These are phyloP conservation scores for Drosophila orena DNA, from an alignment of 1,140 invertebrate species.

Conservation along the genomic window DNA sequence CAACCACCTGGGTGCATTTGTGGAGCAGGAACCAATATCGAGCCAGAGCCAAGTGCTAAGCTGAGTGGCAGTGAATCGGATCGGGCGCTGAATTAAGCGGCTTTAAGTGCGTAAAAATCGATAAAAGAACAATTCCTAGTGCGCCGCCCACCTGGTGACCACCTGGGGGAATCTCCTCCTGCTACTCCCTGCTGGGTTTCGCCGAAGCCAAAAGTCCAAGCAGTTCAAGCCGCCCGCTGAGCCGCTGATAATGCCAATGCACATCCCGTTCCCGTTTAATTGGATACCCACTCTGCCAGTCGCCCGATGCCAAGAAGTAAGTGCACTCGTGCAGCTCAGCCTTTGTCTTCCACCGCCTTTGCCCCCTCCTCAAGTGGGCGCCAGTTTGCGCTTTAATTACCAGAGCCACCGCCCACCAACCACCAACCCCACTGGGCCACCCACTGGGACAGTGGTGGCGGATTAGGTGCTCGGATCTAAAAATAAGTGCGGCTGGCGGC, in stretches of 20 bases:
- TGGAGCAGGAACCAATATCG: conserved; percentile 14
- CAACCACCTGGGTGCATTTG: conserved; percentile 9
- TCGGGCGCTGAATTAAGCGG: not conserved
- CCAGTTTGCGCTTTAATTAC: conserved; percentile 45
- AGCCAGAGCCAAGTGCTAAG: not conserved
- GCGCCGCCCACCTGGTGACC: conserved; percentile 1
- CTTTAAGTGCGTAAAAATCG: conserved; percentile 66
- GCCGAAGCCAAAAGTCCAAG: conserved; percentile 23
- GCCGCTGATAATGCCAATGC: conserved; percentile 66
- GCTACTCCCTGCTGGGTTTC: not conserved
- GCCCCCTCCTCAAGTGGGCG: conserved; percentile 27
- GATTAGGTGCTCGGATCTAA: conserved; percentile 42
- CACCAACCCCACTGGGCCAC: not conserved
- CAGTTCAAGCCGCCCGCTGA: conserved; percentile 1
- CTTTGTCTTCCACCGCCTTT: conserved; percentile 1
- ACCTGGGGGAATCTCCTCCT: conserved; percentile 1
- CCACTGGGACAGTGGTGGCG: conserved; percentile 8
- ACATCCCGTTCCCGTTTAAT: conserved; percentile 56
- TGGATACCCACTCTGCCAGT: conserved; percentile 57
- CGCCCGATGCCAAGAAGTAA: conserved; percentile 83
- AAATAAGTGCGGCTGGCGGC: conserved; percentile 31
- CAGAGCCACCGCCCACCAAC: conserved; percentile 8
- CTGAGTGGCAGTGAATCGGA: not conserved
- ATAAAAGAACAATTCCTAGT: conserved; percentile 46
- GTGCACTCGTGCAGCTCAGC: conserved; percentile 43